Conservation (phyloP, 2,888 invertebrate species). For the Sphecodes monilicornis region DNA sequence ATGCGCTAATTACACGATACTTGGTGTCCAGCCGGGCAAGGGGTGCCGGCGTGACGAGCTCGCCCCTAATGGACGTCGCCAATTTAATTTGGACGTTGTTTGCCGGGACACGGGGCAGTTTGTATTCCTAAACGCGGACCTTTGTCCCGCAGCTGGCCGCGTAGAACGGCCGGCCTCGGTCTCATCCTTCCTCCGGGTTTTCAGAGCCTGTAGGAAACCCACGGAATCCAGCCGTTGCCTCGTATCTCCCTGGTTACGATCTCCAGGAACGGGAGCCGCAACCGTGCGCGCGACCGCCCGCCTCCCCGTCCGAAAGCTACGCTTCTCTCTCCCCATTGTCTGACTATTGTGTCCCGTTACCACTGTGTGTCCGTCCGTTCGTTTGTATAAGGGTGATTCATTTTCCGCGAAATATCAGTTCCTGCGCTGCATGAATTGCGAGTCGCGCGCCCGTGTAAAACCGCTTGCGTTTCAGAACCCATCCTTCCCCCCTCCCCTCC, state of each 20-base stretch:
- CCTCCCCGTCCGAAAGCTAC: conserved; percentile 57
- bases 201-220: conserved; percentile 23
- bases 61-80: conserved; percentile 62
- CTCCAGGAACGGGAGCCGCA: conserved; percentile 71
- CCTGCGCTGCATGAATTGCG: conserved; percentile 79
- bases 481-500: neutral
- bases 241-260: conserved; percentile 54
- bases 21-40: conserved; percentile 48
- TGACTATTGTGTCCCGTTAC: conserved; percentile 81
- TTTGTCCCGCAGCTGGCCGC: conserved; percentile 55
- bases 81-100: conserved; percentile 67
- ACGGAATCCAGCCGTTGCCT: conserved; percentile 47
- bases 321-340: conserved; percentile 78
- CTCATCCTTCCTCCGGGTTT: conserved; percentile 49
- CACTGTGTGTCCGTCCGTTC: conserved; percentile 75
- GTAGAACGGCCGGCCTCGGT: conserved; percentile 30
- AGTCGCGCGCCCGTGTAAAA: conserved; percentile 70
- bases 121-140: conserved; percentile 64
- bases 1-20: conserved; percentile 66
- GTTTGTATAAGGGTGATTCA: conserved; percentile 82
- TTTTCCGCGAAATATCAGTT: conserved; percentile 83
- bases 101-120: conserved; percentile 47
- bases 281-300: neutral
- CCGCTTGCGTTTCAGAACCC: conserved; percentile 46
- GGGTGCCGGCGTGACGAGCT: conserved; percentile 39